phyloP scores from a whole-genome alignment of 2,888 invertebrate species.

The Sphaerophoria rueppellii region DNA sequence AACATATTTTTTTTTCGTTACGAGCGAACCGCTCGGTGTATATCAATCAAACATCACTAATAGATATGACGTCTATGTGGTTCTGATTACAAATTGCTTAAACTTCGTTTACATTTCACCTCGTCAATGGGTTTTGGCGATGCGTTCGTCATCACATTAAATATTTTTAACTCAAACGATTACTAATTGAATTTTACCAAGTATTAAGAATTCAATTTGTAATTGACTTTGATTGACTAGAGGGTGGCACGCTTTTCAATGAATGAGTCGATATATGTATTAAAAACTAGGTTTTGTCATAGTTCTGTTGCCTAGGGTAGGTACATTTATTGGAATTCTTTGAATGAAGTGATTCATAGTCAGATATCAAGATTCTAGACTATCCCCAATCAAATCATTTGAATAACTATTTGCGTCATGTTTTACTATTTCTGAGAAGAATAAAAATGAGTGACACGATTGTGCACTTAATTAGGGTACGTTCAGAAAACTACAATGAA shows the following conservation, averaged over 20 bases:
- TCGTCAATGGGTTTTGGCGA: not conserved
- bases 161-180: not conserved
- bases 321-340: conserved; percentile 1
- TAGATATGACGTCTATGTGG: not conserved
- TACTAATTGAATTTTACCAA: conserved; percentile 12
- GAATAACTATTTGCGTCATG: not conserved
- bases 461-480: not conserved
- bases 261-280: not conserved
- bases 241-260: not conserved
- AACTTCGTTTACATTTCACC: not conserved
- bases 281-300: conserved; percentile 15
- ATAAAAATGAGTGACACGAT: not conserved
- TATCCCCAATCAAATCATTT: not conserved
- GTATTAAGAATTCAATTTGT: conserved; percentile 10
- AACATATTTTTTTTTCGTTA: not conserved
- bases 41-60: conserved; percentile 15
- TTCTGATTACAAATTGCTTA: not conserved
- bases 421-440: not conserved
- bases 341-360: conserved; percentile 22
- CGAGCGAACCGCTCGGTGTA: not conserved
- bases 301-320: conserved; percentile 2
- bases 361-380: not conserved
- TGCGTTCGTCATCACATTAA: conserved; percentile 5
- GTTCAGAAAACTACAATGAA: not conserved
- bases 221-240: conserved; percentile 41